Evolutionary conservation across 1,140 invertebrate species (phyloP), one percentile per base, ranked within the genome.

Genomic region (Pogonomyrmex californicus): DNA sequence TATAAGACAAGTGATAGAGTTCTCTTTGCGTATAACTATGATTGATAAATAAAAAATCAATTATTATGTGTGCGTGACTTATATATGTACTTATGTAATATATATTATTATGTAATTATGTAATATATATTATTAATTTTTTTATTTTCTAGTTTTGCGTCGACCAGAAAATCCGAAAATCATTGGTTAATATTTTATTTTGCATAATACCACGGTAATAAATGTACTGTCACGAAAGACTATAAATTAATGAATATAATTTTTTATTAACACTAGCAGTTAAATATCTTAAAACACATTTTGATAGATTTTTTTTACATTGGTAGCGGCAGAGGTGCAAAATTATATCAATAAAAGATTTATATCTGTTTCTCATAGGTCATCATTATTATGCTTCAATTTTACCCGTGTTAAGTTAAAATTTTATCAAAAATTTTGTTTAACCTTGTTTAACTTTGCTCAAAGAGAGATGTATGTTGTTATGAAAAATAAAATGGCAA

Each of bases 401-500:
- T 65, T 12, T 36, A 2, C 44, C 14, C 17, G 36, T 23, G 17
- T 49, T 14, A 23, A n/a, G 36, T 79, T 54, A 79, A 49, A 65
- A 66, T 78, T 38, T 38, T 6, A 9, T 66, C n/a, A 14, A 6
- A 12, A 51, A 23, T 79, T 33, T 14, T 9, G 76, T 65, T 68
- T 41, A 17, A 41, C 14, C 30, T 41, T 36, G 47, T 14, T 30
- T 23, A 23, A 23, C 23, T 7, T 44, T 44, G 62, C 44, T 68
- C 62, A 79, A 79, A 82, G 44, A 38, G 63, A 68, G n/a, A 58
- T 23, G 75, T 76, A 38, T 65, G 76, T 10, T 23, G 54, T 81
- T 86, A 81, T 68, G n/a, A 85, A 66, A 44, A 44, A 44, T 71
- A 44, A 62, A 76, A 49, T 38, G 41, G 44, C 70, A 77, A 56